Evolutionary conservation across 1,140 invertebrate genomes (phyloP).

Genomic region (Hydropsyche tenuis): DNA sequence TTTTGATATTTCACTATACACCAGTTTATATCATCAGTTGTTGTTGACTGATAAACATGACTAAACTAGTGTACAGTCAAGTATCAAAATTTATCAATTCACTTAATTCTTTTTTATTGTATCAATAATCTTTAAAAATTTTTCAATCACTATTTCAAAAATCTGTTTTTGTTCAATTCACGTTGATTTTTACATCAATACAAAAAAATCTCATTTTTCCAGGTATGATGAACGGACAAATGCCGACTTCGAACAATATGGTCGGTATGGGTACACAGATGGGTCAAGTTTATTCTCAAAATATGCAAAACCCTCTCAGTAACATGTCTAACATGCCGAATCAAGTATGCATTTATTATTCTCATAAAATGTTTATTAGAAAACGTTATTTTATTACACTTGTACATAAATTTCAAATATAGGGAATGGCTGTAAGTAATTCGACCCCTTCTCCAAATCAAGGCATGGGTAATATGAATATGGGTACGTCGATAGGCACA

Average conservation of each 20-base stretch:
- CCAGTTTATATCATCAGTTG: too few relatives aligned
- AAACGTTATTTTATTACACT: background rate
- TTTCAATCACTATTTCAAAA: too few relatives aligned
- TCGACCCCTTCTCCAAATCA: constrained; percentile 47
- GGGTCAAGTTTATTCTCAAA: constrained; percentile 59
- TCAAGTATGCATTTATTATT: constrained; percentile 52
- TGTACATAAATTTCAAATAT: constrained; percentile 41
- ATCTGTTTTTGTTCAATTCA: too few relatives aligned
- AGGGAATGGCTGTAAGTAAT: constrained; percentile 56
- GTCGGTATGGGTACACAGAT: constrained; percentile 61
- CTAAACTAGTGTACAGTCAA: too few relatives aligned
- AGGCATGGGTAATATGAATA: constrained; percentile 46
- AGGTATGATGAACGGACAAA: constrained; percentile 61
- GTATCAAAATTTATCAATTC: too few relatives aligned
- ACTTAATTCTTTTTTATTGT: too few relatives aligned
- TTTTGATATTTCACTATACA: too few relatives aligned
- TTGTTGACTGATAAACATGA: too few relatives aligned
- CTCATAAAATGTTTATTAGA: background rate
- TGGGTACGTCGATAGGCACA: constrained; percentile 34
- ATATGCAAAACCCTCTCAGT: constrained; percentile 60
- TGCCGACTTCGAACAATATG: constrained; percentile 56
- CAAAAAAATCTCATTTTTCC: too few relatives aligned
- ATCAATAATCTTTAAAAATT: too few relatives aligned
- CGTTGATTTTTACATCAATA: too few relatives aligned
- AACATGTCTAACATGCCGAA: constrained; percentile 59